A percentile compares a stretch with the other conserved stretches of the same genome.
Conservation (phyloP, 2,888 invertebrate species). For the Lamellibrachia satsuma region DNA sequence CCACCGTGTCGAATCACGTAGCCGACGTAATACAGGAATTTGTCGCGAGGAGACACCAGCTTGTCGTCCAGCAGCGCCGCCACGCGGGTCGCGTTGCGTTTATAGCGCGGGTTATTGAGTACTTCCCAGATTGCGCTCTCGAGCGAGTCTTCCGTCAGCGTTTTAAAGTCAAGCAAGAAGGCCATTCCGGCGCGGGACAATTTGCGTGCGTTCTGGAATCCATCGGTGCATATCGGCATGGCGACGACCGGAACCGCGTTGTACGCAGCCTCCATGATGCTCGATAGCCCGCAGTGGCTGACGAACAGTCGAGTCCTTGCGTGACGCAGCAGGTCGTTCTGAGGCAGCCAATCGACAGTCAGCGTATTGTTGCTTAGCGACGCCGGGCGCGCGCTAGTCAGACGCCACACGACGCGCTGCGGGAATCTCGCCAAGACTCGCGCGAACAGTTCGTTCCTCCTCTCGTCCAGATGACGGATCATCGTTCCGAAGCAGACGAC, state of each 20-base stretch:
- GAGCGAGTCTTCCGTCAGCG: not conserved
- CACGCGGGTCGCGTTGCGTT: constrained; percentile 6
- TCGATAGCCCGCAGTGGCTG: not conserved
- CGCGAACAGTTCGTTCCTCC: not conserved
- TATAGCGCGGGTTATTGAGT: not conserved
- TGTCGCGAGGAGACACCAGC: not conserved
- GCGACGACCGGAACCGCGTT: not conserved
- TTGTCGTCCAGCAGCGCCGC: not conserved
- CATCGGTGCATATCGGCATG: not conserved
- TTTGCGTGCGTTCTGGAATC: not conserved
- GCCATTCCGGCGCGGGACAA: not conserved
- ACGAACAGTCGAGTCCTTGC: not conserved
- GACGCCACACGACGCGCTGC: not conserved
- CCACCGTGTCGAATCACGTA: not conserved
- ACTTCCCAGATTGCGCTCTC: not conserved
- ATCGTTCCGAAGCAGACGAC: not conserved
- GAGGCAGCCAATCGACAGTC: not conserved
- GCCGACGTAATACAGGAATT: not conserved
- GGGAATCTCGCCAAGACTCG: not conserved
- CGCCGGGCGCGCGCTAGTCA: not conserved
- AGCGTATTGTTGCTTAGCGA: not conserved
- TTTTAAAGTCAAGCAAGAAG: not conserved
- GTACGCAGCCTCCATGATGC: not conserved
- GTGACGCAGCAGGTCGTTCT: not conserved
- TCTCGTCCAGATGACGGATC: not conserved